Conservation (phyloP, 2,797 vertebrate genomes). For the Phrynocephalus guinanensis region DNA sequence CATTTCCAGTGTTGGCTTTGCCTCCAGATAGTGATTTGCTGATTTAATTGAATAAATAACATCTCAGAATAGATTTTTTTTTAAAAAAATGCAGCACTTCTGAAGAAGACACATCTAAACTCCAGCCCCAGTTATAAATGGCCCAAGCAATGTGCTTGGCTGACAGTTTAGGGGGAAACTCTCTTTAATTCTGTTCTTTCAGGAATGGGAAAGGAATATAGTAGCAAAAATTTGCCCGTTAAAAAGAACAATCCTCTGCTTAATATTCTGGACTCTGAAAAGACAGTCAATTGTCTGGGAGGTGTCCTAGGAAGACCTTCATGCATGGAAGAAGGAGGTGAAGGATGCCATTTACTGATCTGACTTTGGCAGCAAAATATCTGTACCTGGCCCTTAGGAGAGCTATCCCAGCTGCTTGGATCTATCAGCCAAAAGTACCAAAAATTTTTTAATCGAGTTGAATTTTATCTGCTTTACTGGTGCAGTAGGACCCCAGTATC, state of each 20-base stretch:
- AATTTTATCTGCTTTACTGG: background rate
- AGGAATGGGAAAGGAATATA: background rate
- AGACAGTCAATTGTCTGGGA: background rate
- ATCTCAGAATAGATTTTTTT: background rate
- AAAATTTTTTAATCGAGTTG: background rate
- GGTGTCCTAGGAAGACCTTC: background rate
- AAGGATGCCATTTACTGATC: background rate
- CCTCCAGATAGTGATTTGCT: constrained; percentile 17
- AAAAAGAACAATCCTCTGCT: background rate
- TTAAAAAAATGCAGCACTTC: background rate
- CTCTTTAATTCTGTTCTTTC: constrained; percentile 12
- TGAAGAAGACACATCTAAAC: background rate
- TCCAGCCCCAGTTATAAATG: background rate
- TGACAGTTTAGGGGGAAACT: background rate
- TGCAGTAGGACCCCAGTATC: too few species aligned
- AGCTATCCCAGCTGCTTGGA: background rate
- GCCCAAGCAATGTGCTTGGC: background rate
- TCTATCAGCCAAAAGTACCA: background rate
- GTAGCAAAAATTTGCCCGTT: background rate
- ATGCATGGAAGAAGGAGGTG: background rate
- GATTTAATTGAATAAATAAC: constrained; percentile 39
- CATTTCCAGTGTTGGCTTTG: background rate
- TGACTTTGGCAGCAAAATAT: background rate
- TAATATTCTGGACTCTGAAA: background rate
- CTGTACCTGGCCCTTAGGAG: background rate